Conservation (phyloP, 1,140 invertebrate genomes). For the Caerostris darwini region DNA sequence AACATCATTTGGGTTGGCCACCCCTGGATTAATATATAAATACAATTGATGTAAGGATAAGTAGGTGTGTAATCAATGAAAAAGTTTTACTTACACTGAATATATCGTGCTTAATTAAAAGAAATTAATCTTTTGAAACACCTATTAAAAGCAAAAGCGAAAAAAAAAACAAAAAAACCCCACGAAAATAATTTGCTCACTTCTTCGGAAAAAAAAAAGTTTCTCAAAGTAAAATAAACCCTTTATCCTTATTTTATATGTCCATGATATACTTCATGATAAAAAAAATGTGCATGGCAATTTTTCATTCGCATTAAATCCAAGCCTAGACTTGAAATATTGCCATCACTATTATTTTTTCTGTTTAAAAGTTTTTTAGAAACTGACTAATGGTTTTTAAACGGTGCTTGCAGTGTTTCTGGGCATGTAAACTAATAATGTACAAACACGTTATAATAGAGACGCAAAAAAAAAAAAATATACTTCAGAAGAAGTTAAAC, state of each 20-base stretch:
- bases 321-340: background rate
- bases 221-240: background rate
- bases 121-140: too few species aligned
- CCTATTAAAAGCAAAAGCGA: too few species aligned
- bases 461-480: background rate
- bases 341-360: background rate
- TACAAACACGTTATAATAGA: background rate
- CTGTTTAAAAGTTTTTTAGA: background rate
- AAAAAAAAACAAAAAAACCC: background rate
- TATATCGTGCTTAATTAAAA: too few species aligned
- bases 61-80: too few species aligned
- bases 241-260: background rate
- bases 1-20: too few species aligned
- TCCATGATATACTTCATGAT: background rate
- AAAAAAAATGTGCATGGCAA: background rate
- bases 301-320: background rate
- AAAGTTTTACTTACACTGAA: too few species aligned
- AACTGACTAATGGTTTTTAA: constrained; percentile 31
- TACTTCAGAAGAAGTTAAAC: too few species aligned
- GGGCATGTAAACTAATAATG: background rate
- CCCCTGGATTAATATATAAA: too few species aligned
- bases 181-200: background rate
- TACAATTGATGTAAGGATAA: too few species aligned
- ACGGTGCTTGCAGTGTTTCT: background rate
- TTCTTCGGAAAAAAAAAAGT: too few species aligned